A percentile compares a stretch with the other conserved stretches of the same genome.
Conservation (phyloP, 2,113 vertebrate species). For the Pteruthius melanotis region DNA sequence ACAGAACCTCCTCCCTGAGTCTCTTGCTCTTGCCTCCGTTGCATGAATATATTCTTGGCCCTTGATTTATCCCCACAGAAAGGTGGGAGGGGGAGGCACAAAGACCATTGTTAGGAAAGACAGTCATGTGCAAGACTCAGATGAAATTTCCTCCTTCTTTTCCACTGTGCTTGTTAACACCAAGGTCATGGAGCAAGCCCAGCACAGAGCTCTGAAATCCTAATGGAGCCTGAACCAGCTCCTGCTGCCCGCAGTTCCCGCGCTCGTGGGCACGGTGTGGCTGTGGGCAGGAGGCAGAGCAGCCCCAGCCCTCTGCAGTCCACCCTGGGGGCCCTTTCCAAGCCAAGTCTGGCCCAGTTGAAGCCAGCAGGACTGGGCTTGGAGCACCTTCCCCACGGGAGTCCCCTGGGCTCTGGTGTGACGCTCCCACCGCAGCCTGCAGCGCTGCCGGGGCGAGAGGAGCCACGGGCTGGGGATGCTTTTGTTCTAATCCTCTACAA, state of each 20-base stretch:
- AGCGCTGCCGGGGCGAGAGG: not conserved
- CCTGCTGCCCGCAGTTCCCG: fast-evolving
- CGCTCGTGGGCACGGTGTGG: fast-evolving
- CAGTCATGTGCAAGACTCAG: not conserved
- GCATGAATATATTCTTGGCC: not conserved
- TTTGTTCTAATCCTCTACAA: fast-evolving
- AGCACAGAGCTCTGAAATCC: not conserved
- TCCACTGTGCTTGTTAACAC: not conserved
- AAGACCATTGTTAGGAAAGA: not conserved
- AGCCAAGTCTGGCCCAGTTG: not conserved
- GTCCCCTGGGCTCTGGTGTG: not conserved
- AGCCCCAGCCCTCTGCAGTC: not conserved
- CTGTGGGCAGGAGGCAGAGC: not conserved
- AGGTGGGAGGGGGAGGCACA: not conserved
- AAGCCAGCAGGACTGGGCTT: not conserved
- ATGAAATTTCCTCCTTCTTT: not conserved
- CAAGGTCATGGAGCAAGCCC: not conserved
- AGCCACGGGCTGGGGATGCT: not conserved
- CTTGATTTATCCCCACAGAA: not conserved
- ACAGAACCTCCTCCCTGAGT: not conserved
- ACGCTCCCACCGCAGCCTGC: not conserved
- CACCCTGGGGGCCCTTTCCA: not conserved
- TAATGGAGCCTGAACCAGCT: not conserved
- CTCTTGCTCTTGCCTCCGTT: not conserved
- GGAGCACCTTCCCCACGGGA: not conserved